Evolutionary conservation across 2,113 vertebrate genomes (phyloP).

Genomic region (Bubalus kerabau): DNA sequence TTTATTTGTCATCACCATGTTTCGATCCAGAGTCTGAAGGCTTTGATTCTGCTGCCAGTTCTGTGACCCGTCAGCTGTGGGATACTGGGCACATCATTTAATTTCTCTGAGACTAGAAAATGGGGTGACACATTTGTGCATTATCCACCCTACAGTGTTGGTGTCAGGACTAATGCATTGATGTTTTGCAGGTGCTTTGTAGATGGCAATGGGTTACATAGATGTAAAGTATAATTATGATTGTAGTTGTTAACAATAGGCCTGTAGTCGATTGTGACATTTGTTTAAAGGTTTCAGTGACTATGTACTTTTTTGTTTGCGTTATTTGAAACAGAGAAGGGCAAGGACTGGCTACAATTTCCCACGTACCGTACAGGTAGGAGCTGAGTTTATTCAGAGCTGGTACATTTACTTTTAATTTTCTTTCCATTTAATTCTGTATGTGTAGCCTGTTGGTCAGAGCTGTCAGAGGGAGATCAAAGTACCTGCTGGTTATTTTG

Average conservation of each 20-base stretch:
- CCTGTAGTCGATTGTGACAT: background rate
- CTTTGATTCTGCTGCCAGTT: background rate
- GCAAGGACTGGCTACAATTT: conserved; percentile 42
- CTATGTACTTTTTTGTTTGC: conserved; percentile 30
- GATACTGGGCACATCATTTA: background rate
- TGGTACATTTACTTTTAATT: conserved; percentile 61
- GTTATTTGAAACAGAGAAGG: conserved; percentile 52
- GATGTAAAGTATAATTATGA: conserved; percentile 15
- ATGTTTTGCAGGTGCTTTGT: background rate
- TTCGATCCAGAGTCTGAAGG: background rate
- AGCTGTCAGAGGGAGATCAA: conserved; percentile 57
- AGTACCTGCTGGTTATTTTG: conserved; percentile 44
- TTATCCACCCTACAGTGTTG: background rate
- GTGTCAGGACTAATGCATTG: background rate
- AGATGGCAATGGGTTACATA: background rate
- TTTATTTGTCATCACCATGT: background rate
- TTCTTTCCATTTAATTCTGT: conserved; percentile 54
- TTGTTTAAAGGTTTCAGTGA: conserved; percentile 44
- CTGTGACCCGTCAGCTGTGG: background rate
- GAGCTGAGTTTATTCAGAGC: conserved; percentile 55
- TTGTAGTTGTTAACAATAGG: background rate
- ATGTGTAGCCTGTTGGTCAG: conserved; percentile 36
- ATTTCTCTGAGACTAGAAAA: conserved; percentile 26
- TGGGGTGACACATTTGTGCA: background rate
- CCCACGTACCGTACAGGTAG: conserved; percentile 54